Evolutionary conservation across 2,113 vertebrate species (phyloP), one percentile per base, ranked within the genome.

Genomic region (Synchiropus splendidus): DNA sequence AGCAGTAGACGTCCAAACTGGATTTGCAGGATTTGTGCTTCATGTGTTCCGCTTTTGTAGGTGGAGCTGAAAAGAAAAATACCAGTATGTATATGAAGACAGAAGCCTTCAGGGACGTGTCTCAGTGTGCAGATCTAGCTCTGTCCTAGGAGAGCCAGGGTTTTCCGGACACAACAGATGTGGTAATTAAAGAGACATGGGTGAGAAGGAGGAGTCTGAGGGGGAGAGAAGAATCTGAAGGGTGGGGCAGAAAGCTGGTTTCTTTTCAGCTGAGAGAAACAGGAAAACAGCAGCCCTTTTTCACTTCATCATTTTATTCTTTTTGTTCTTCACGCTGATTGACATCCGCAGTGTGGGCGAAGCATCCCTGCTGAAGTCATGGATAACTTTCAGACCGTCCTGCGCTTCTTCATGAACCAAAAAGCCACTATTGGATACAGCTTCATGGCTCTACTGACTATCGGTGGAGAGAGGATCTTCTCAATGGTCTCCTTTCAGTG

Each of bases 401-500:
- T 92, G 39, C 87, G 83, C 18, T 92, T 93, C 60, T 72, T 92
- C 40, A 64, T 85, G 35, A 86, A 90, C 45, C 84, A 83, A 79
- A 94, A 89, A 74, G 70, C 88, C 3, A 89, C 87, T 6, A 90
- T 94, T 31, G 91, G 92, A 15, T 96, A 97, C 77, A 90, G 90
- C 17, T 87, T 91, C 42, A 86, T 97, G 90, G 92, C 91, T 4
- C 74, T 94, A 16, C 75, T 92, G 51, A 97, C 92, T 0, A 67
- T 91, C 48, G 92, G 92, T 2, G 83, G 92, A 1, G 90, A 97
- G 51, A 81, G 89, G 1, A 55, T 89, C 43, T 97, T 97, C 63
- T 86, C 90, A 6, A 73, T 94, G 16, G 84, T 94, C 49, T 92
- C 92, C 33, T 98, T 98, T 66, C 87, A 88, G 77, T 97, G 94